Percentiles rank a stretch among this genome's conserved stretches.
phyloP scores from a whole-genome alignment of 1,140 invertebrate genomes.

The Leptoteleia sp. region DNA sequence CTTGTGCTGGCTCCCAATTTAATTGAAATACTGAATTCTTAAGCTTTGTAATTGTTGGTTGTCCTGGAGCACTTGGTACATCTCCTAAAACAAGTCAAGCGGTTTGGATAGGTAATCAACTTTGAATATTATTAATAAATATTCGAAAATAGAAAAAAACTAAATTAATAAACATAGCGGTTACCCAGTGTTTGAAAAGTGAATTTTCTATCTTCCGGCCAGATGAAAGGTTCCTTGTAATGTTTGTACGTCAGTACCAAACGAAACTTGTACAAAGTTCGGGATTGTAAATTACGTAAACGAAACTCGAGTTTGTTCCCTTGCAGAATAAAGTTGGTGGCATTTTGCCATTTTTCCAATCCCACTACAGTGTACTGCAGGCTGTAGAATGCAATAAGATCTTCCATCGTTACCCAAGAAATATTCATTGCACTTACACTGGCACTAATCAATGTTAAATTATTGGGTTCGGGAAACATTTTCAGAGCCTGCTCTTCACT shows the following conservation, averaged over 20 bases:
- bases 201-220: constrained; percentile 86
- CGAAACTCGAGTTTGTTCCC: constrained; percentile 75
- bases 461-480: constrained; percentile 87
- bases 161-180: no score
- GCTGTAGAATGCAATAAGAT: constrained; percentile 70
- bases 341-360: constrained; percentile 75
- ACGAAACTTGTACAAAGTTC: constrained; percentile 88
- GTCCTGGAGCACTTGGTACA: constrained; percentile 85
- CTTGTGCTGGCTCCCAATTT: constrained; percentile 85
- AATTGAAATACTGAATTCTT: constrained; percentile 86
- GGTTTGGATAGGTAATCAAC: no score
- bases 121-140: no score
- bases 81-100: constrained; percentile 79
- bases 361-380: constrained; percentile 75
- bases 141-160: no score
- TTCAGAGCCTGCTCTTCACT: constrained; percentile 83
- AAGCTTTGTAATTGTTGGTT: constrained; percentile 84
- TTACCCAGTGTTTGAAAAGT: constrained; percentile 89
- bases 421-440: constrained; percentile 84
- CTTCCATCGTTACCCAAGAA: constrained; percentile 83
- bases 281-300: constrained; percentile 84
- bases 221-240: constrained; percentile 83
- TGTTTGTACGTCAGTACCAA: constrained; percentile 85
- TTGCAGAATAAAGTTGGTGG: constrained; percentile 65
- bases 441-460: constrained; percentile 81